A percentile compares a stretch with the other conserved stretches of the same genome.
phyloP scores from a whole-genome alignment of 2,888 invertebrate genomes.

The Loripinus fragilis region DNA sequence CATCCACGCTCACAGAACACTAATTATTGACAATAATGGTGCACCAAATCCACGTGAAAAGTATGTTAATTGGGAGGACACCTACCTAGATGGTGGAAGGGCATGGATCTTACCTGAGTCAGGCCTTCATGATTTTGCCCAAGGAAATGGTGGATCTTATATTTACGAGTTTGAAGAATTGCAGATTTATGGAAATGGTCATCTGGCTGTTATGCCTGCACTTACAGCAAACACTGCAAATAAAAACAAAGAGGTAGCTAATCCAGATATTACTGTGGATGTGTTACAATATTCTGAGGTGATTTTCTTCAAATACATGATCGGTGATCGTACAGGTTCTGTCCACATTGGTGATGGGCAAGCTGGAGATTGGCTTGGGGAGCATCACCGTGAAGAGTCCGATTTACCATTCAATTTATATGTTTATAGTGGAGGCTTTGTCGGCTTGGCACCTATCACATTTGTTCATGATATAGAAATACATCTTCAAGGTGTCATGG shows the following conservation, averaged over 20 bases:
- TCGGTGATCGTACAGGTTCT: constrained; percentile 74
- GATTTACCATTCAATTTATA: constrained; percentile 75
- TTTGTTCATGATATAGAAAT: constrained; percentile 74
- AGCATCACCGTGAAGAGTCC: constrained; percentile 66
- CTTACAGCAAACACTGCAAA: constrained; percentile 35
- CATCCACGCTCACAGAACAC: constrained; percentile 68
- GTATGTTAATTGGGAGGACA: constrained; percentile 69
- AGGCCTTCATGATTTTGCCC: constrained; percentile 67
- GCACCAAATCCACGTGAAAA: constrained; percentile 61
- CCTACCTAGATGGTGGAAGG: constrained; percentile 63
- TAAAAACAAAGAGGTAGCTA: constrained; percentile 40
- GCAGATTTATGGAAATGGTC: constrained; percentile 75
- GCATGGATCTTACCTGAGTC: constrained; percentile 77
- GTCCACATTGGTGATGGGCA: constrained; percentile 70
- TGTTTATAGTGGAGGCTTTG: constrained; percentile 68
- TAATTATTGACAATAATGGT: constrained; percentile 74
- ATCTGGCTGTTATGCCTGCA: constrained; percentile 71
- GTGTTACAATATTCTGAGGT: constrained; percentile 59
- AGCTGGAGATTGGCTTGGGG: constrained; percentile 65
- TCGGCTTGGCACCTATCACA: constrained; percentile 73
- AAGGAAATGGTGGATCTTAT: constrained; percentile 40
- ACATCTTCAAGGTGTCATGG: constrained; percentile 69
- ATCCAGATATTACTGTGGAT: constrained; percentile 35
- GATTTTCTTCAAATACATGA: constrained; percentile 76
- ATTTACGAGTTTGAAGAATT: constrained; percentile 72